Base-by-base conservation (phyloP, 2,797 vertebrate species). In the Sphenopsis melanotis region DNA sequence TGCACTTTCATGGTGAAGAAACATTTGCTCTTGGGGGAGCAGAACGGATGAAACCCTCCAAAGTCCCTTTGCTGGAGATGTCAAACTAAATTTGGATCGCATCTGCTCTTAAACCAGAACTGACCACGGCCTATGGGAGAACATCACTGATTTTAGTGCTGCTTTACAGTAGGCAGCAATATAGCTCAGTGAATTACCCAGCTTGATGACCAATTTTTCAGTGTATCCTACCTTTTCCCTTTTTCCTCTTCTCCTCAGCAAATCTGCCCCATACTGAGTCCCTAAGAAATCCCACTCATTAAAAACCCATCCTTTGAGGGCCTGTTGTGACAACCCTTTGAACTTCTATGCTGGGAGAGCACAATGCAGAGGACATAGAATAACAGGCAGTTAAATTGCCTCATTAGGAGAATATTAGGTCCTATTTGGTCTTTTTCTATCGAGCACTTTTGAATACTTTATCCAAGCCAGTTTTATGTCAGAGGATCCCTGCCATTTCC, bases 311-410 rank as follows among this genome's bases (percentile, higher is more conserved):
- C 56, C 66, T 96, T 94, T 79, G 74, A 91, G 71, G 49, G 66
- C 93, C 89, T 96, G 85, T 94, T 96, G 94, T 93, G 94, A 94
- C 85, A 96, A 60, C 66, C 37, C 95, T 96, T 96, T 95, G 94
- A 96, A 96, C 93, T 95, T 71, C 55, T 86, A 0, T 61, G 66
- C 91, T 84, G 85, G 77, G 70, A 91, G 70, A 95, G 44, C 60
- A 88, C 81, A 95, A 84, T 90, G 90, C 78, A 82, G 78, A 85
- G 78, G 86, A 87, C 88, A 60, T 29, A 79, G 92, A 93, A 93
- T 83, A 91, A 90, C 49, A 76, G 80, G 70, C 93, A 60, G 87
- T 70, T 95, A 94, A 93, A 95, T 91, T 93, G 93, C 91, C 87
- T 95, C 89, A 93, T 96, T 94, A 95, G 78, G 63, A 79, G 74